Base-by-base conservation (phyloP, 2,888 invertebrate genomes). In the Meandrusa payeni region DNA sequence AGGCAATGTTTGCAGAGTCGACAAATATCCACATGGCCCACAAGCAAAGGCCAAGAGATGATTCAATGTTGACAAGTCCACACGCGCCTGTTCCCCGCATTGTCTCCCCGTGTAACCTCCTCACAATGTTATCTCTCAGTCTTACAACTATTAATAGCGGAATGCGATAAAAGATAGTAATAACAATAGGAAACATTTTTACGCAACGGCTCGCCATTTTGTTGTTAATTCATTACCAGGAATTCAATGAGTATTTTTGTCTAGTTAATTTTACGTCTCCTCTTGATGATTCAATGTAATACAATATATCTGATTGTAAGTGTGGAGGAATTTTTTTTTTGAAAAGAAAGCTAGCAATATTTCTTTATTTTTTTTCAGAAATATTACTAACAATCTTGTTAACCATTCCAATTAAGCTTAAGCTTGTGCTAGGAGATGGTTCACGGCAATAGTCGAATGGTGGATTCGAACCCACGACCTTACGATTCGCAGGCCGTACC, bases 111-210 rank as follows among this genome's bases (percentile, higher is more conserved):
- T 17, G 33, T 33, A 34, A 34, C 11, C 33, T 15, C 38, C 5
- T 22, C 29, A 33, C 39, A 40, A 45, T 39, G 44, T 45, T 45
- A 45, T 45, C 44, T 33, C 5, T 19, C 10, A 24, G 37, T 32
- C 26, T 32, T 33, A 41, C 13, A 20, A 13, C 24, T 15, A 15
- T 44, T 44, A 39, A 42, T 36, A 24, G 33, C 28, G 19, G 49
- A 43, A 46, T 47, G 43, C 43, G 48, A 47, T 48, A 48, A 34
- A 9, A 38, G 42, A 37, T 38, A 40, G 29, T 20, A 31, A 29
- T 34, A 48, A 51, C 51, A 48, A 51, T 48, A 34, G 45, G 39
- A 33, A 33, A 38, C 24, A 48, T 46, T 48, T 51, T 51, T 47
- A 48, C 46, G 48, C 45, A 48, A 51, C 32, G 20, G 33, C 12